Evolutionary conservation across 2,113 vertebrate genomes (phyloP).

Genomic region (Tetraodon nigroviridis): DNA sequence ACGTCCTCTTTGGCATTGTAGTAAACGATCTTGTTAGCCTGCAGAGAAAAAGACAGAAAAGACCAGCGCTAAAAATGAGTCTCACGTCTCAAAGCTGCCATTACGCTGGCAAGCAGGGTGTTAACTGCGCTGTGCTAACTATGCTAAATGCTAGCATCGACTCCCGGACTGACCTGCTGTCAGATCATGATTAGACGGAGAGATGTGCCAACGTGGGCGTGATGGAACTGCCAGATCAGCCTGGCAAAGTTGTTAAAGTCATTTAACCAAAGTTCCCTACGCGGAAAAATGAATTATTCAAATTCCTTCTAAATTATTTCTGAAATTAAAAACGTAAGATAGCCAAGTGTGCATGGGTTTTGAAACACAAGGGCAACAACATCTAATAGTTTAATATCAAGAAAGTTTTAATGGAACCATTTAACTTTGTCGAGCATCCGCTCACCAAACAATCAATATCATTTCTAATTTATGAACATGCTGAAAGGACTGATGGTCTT

Average conservation of each 20-base stretch:
- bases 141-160: conserved; percentile 36
- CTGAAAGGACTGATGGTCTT: conserved; percentile 5
- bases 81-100: conserved; percentile 28
- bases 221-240: conserved; percentile 1
- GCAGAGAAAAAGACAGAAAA: conserved; percentile 33
- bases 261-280: no score
- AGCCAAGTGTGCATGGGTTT: no score
- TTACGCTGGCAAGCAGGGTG: conserved; percentile 28
- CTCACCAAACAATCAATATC: not conserved
- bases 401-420: conserved; percentile 35
- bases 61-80: not conserved
- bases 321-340: no score
- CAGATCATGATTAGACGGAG: no score
- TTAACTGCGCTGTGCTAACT: conserved; percentile 36
- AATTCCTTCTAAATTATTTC: no score
- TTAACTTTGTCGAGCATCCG: conserved; percentile 23
- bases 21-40: conserved; percentile 84
- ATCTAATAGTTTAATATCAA: no score
- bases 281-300: no score
- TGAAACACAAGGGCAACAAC: no score
- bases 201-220: not conserved
- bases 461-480: conserved; percentile 25
- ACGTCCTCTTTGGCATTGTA: conserved; percentile 94
- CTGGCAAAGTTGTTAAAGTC: not conserved
- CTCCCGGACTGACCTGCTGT: no score